These are phyloP conservation scores for Paracentrotus lividus DNA, from an alignment of 53 echinoderm and acorn worm species.

Conservation along the genomic window DNA sequence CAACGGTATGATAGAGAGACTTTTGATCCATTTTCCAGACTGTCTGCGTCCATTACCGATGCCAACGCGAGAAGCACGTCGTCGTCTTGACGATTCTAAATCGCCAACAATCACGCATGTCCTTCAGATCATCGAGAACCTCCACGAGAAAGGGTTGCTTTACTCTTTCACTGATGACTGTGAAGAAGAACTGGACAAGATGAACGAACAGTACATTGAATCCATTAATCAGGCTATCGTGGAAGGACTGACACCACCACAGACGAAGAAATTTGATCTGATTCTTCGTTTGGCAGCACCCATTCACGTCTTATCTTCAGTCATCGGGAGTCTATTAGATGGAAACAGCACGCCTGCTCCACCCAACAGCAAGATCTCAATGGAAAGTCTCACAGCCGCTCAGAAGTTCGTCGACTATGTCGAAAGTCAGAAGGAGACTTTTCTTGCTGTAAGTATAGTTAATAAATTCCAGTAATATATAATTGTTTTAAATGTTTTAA, in stretches of 20 bases:
- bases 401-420: conserved; percentile 23
- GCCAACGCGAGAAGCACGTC: conserved; percentile 34
- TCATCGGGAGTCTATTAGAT: background rate
- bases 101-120: conserved; percentile 37
- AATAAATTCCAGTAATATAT: background rate
- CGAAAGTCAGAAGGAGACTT: conserved; percentile 34
- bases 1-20: conserved; percentile 41
- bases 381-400: conserved; percentile 9
- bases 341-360: background rate
- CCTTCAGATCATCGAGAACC: conserved; percentile 32
- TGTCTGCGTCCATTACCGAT: conserved; percentile 42
- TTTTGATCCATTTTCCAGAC: conserved; percentile 8
- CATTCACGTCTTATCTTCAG: background rate
- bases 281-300: conserved; percentile 21
- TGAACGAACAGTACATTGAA: conserved; percentile 27
- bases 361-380: background rate
- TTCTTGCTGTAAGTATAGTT: background rate
- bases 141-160: conserved; percentile 29
- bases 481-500: too few relatives aligned
- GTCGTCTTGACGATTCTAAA: background rate
- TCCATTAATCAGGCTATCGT: conserved; percentile 12
- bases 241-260: conserved; percentile 41
- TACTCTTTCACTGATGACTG: conserved; percentile 23
- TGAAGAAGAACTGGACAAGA: conserved; percentile 33
- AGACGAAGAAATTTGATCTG: conserved; percentile 43